Conservation (phyloP, 2,113 vertebrate genomes). For the Takifugu bimaculatus region DNA sequence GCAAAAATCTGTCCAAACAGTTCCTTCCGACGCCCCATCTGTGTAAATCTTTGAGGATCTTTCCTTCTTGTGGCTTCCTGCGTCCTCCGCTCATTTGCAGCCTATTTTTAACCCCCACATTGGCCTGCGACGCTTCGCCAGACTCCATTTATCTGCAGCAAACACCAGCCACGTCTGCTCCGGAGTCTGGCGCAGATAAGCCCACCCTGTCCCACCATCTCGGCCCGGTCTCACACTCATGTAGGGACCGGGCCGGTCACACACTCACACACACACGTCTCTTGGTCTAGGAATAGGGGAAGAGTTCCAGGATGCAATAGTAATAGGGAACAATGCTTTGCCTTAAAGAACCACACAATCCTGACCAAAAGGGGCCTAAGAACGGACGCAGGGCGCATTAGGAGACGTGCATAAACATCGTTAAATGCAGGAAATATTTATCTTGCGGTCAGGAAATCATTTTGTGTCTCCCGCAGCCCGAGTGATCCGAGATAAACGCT, state of each 20-base stretch:
- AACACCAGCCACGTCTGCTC: slow-evolving; percentile 31
- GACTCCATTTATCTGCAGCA: slow-evolving; percentile 23
- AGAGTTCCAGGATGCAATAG: neutral
- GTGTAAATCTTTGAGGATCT: neutral
- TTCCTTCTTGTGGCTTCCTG: slow-evolving; percentile 38
- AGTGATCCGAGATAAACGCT: slow-evolving; percentile 39
- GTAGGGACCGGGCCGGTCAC: neutral
- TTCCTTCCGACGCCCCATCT: neutral
- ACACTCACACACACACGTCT: neutral
- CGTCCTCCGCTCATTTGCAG: slow-evolving; percentile 20
- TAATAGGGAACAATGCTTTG: too few species aligned
- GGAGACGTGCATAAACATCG: slow-evolving; percentile 31
- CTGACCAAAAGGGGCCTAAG: neutral
- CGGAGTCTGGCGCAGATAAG: slow-evolving; percentile 35
- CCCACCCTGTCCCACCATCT: neutral
- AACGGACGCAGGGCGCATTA: slow-evolving; percentile 4
- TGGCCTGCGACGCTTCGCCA: slow-evolving; percentile 30
- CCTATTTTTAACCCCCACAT: slow-evolving; percentile 34
- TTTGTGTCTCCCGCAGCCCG: slow-evolving; percentile 40
- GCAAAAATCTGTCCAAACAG: slow-evolving; percentile 13
- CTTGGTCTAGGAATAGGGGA: neutral
- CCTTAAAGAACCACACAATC: neutral
- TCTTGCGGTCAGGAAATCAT: slow-evolving; percentile 54
- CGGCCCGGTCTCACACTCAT: neutral
- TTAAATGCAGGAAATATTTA: slow-evolving; percentile 64